Percentiles rank a stretch among this genome's conserved stretches.
Evolutionary conservation across 2,113 vertebrate genomes (phyloP).

Genomic region (Nothoprocta perdicaria): DNA sequence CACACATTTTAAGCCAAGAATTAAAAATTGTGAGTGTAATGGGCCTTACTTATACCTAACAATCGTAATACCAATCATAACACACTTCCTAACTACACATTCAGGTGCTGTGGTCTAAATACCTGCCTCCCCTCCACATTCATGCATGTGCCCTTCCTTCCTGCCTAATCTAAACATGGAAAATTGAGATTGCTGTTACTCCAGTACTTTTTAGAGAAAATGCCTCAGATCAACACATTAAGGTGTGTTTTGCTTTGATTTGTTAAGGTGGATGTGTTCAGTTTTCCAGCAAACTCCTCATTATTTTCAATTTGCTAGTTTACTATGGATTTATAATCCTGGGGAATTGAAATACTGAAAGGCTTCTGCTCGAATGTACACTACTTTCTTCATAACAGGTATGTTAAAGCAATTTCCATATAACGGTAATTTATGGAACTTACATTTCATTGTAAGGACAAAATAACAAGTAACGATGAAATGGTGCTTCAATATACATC

Average conservation of each 20-base stretch:
- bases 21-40: not conserved
- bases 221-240: not conserved
- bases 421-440: conserved; percentile 39
- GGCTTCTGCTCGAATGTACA: conserved; percentile 11
- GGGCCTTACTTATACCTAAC: not conserved
- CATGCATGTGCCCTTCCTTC: not conserved
- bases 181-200: not conserved
- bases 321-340: conserved; percentile 9
- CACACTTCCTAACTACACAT: not conserved
- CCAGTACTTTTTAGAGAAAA: not conserved
- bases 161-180: not conserved
- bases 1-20: not conserved
- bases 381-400: conserved; percentile 26
- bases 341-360: conserved; percentile 23
- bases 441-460: conserved; percentile 50
- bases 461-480: conserved; percentile 57
- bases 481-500: conserved; percentile 24
- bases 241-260: not conserved
- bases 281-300: not conserved
- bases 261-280: conserved; percentile 28
- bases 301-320: not conserved
- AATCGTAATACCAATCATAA: not conserved
- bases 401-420: conserved; percentile 40
- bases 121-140: not conserved
- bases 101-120: not conserved